Evolutionary conservation across 2,797 vertebrate genomes (phyloP), one percentile per base, ranked within the genome.

Genomic region (Etheostoma nigrum): DNA sequence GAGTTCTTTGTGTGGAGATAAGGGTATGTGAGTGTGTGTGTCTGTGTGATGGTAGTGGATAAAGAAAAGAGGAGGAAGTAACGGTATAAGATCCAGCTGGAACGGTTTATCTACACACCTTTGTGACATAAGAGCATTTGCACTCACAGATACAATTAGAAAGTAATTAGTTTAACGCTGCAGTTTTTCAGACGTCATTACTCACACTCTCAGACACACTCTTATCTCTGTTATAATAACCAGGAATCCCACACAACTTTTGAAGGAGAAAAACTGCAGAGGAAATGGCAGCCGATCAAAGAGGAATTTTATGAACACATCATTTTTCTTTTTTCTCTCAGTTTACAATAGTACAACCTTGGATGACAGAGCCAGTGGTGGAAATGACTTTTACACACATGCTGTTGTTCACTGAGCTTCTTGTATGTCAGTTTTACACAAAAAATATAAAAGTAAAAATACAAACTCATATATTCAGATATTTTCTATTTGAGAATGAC

Each of bases 1-100:
- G 78, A 87, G 67, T 61, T 65, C 52, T 79, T 55, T 85, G 66
- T 76, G 66, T 53, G 67, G 65, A 84, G 86, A 91, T 91, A 82
- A 85, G 69, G 15, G 3, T 59, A 14, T 63, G 15, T 55, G 84
- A 30, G 72, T 69, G 67, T 61, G 81, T 64, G 36, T 61, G 80
- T 69, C 5, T 7, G 75, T 74, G 82, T 62, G 81, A 79, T 86
- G 40, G 52, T 19, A 16, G 33, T 3, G 60, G 78, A 86, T 79
- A 76, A 79, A 40, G 66, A 51, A 62, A 47, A 57, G 54, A 44
- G 48, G 58, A 77, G 76, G 62, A 45, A 80, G 82, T 75, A 61
- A 52, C 42, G 1, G n/a, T 68, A 60, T 11, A 67, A 47, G 55
- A 76, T 71, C 82, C 89, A 91, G 81, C 84, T 88, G 85, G 86